These are phyloP conservation scores for Galaxias olidus DNA, from an alignment of 2,797 vertebrate species.

Conservation along the genomic window DNA sequence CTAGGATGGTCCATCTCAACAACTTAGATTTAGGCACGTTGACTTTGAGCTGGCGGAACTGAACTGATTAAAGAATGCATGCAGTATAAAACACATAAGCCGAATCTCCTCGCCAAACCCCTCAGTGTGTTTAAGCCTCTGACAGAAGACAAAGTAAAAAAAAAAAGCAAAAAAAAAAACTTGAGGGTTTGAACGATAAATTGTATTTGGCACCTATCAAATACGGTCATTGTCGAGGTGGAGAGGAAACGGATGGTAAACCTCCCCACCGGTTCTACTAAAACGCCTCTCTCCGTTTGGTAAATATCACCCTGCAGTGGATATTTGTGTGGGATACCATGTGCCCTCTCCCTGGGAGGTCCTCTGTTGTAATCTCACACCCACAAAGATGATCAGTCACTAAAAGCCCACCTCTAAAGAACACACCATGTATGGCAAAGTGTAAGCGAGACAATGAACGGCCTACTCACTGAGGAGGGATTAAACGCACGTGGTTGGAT, in stretches of 20 bases:
- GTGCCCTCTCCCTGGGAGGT: too few relatives aligned
- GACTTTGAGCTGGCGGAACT: slow-evolving; percentile 42
- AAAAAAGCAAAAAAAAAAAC: slow-evolving; percentile 39
- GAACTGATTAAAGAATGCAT: slow-evolving; percentile 57
- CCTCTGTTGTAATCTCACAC: too few relatives aligned
- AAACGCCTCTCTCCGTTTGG: too few relatives aligned
- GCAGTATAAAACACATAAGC: slow-evolving; percentile 37
- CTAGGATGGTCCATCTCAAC: slow-evolving; percentile 36
- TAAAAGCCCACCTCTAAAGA: too few relatives aligned
- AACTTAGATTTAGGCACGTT: slow-evolving; percentile 35
- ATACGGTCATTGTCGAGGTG: slow-evolving; percentile 42
- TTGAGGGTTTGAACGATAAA: slow-evolving; percentile 42
- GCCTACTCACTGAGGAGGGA: too few relatives aligned
- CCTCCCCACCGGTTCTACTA: slow-evolving; percentile 1
- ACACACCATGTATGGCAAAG: too few relatives aligned
- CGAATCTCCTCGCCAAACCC: slow-evolving; percentile 54
- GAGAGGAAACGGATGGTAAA: slow-evolving; percentile 39
- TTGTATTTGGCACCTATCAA: slow-evolving; percentile 65
- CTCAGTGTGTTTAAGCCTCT: too few relatives aligned
- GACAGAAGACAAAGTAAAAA: slow-evolving; percentile 39
- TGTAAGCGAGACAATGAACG: too few relatives aligned
- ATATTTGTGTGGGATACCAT: too few relatives aligned
- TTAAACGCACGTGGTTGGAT: too few relatives aligned
- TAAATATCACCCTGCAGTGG: too few relatives aligned
- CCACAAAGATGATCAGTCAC: too few relatives aligned